Evolutionary conservation across 2,888 invertebrate genomes (phyloP).

Genomic region (Pimpla rufipes): DNA sequence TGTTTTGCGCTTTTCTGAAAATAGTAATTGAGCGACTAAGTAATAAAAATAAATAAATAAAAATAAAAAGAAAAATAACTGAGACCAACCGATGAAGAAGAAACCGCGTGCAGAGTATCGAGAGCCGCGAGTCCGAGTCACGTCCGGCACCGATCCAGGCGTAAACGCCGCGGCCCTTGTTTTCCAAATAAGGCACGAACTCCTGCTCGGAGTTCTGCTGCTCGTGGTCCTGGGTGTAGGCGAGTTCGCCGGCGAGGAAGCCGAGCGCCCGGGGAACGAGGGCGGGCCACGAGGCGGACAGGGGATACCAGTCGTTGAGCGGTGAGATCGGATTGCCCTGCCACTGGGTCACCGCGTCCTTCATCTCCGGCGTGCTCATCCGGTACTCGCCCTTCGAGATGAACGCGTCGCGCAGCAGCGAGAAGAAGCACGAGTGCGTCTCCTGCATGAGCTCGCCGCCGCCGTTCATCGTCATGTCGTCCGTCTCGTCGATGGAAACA

Average conservation of each 20-base stretch:
- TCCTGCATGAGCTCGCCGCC: conserved; percentile 90
- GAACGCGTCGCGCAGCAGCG: conserved; percentile 94
- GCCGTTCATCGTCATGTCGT: conserved; percentile 83
- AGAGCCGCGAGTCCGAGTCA: conserved; percentile 93
- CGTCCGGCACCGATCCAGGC: conserved; percentile 98
- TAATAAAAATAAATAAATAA: no score
- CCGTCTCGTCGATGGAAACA: conserved; percentile 76
- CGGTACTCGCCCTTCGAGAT: conserved; percentile 94
- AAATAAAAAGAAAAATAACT: conserved; percentile 11
- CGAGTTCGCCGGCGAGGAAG: conserved; percentile 83
- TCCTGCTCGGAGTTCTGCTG: conserved; percentile 79
- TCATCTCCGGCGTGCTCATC: conserved; percentile 91
- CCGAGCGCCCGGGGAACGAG: conserved; percentile 82
- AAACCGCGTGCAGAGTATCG: conserved; percentile 93
- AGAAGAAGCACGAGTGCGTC: conserved; percentile 94
- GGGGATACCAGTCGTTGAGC: conserved; percentile 90
- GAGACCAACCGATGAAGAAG: conserved; percentile 87
- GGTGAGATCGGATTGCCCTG: conserved; percentile 93
- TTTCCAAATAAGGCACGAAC: conserved; percentile 83
- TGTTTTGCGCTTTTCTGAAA: no score
- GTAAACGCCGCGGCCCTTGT: conserved; percentile 87
- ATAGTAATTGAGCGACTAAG: no score
- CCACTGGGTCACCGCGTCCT: conserved; percentile 91
- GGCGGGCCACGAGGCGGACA: conserved; percentile 82
- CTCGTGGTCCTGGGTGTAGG: conserved; percentile 79